phyloP scores from a whole-genome alignment of 2,888 invertebrate species.

The Plebejus anna region DNA sequence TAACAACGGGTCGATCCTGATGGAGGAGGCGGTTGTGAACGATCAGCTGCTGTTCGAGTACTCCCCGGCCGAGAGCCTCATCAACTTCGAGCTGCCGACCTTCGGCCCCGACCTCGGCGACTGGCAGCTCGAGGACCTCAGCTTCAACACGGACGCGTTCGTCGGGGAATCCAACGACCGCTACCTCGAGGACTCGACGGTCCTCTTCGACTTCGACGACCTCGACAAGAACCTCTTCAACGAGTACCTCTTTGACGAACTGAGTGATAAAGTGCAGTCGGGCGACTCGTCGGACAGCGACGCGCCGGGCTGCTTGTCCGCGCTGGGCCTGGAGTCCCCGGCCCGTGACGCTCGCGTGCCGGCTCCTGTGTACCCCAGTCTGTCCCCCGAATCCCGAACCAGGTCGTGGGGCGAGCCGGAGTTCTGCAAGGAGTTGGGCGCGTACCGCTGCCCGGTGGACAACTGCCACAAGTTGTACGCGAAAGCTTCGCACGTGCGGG shows the following conservation, averaged over 20 bases:
- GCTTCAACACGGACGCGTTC: constrained; percentile 65
- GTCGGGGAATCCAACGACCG: constrained; percentile 55
- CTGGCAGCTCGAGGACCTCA: constrained; percentile 64
- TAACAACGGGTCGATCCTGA: constrained; percentile 47
- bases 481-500: constrained; percentile 93
- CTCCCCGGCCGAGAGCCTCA: constrained; percentile 69
- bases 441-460: constrained; percentile 84
- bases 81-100: constrained; percentile 67
- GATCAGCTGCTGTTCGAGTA: constrained; percentile 67
- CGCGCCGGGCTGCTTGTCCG: constrained; percentile 44
- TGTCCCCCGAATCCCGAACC: constrained; percentile 46
- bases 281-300: constrained; percentile 50
- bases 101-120: constrained; percentile 54
- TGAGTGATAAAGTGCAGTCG: constrained; percentile 55
- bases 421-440: constrained; percentile 72
- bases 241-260: constrained; percentile 63
- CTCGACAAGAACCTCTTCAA: constrained; percentile 66
- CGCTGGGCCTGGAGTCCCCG: constrained; percentile 48
- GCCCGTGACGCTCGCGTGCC: constrained; percentile 51
- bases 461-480: constrained; percentile 91
- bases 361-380: constrained; percentile 39
- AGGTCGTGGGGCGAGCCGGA: constrained; percentile 65
- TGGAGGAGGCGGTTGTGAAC: constrained; percentile 61
- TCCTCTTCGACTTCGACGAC: constrained; percentile 64
- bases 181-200: constrained; percentile 50